Base-by-base conservation (phyloP, 92 coral and sea anemone genomes). In the Ricordea florida region DNA sequence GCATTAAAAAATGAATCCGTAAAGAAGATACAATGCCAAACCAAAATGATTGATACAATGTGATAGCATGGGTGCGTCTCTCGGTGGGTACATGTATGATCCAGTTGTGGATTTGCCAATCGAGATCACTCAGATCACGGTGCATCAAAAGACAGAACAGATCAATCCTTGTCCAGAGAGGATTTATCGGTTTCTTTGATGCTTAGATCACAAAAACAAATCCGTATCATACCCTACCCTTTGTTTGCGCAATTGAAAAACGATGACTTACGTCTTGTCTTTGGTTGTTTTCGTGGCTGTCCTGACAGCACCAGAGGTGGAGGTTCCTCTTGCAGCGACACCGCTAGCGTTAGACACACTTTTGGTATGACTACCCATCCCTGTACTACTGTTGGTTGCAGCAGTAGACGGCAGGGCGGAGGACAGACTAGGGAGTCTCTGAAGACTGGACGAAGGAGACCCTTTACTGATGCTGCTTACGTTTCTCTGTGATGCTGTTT, bases 381-480 rank as follows among this genome's bases (percentile, higher is more conserved):
- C 33, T 11, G 74, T 24, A 42, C 76, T 58, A 4, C 73, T 43
- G 61, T 78, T 52, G 34, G 75, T 41, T 6, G 73, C 53, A 10
- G 77, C 44, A 24, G 92, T 65, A 6, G 87, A 10, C 29, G 97
- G 97, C 33, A 91, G 76, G 5, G 93, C 87, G 36, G 97, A 79
- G 14, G 93, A 81, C 63, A 87, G 42, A 43, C 58, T 78, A 1
- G 97, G 90, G 8, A 91, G 69, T 57, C 89, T 76, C 62, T 91
- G 97, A 22, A 91, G 78, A 75, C 97, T 91, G 45, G 96, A 72
- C 9, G 92, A 90, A 0, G 88, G 92, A 0, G 96, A 87, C 26
- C 97, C 63, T 49, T 91, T 91, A 1, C 79, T 30, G 57, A 34
- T 31, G n/a, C 14, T 24, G 0, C 61, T 34, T 5, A 21, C 8